Evolutionary conservation across 2,888 invertebrate genomes (phyloP).

Genomic region (Shargacucullia verbasci): DNA sequence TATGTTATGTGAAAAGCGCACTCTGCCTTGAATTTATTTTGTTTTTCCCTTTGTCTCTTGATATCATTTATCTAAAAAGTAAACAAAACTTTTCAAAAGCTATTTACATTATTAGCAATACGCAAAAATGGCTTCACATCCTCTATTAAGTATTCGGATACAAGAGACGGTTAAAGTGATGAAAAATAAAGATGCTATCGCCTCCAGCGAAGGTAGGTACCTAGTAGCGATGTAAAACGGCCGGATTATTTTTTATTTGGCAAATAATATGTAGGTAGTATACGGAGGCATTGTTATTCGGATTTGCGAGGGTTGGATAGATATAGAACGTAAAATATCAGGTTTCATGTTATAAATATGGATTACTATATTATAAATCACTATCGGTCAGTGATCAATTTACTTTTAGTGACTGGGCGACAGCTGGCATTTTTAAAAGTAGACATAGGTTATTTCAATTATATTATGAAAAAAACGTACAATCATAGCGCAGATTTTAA

Average conservation of each 20-base stretch:
- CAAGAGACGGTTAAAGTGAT: slow-evolving; percentile 46
- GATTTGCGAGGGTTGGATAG: slow-evolving; percentile 51
- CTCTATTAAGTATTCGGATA: slow-evolving; percentile 11
- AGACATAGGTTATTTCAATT: no score
- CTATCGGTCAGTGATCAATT: no score
- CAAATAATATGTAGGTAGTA: slow-evolving; percentile 53
- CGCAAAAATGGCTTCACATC: not conserved
- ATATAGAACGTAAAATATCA: slow-evolving; percentile 55
- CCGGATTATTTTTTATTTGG: slow-evolving; percentile 72
- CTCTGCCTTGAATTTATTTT: no score
- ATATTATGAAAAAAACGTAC: no score
- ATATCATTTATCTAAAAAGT: not conserved
- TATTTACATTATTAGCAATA: slow-evolving; percentile 1
- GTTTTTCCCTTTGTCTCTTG: no score
- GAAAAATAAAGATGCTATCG: slow-evolving; percentile 54
- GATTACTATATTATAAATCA: no score
- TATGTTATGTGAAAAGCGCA: no score
- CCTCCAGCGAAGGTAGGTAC: slow-evolving; percentile 54
- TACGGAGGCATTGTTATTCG: slow-evolving; percentile 65
- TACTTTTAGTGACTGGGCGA: no score
- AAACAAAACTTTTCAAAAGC: not conserved
- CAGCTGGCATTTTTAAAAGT: no score
- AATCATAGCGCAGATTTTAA: no score
- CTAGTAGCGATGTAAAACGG: slow-evolving; percentile 57
- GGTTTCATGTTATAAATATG: slow-evolving; percentile 10